phyloP scores from a whole-genome alignment of 2,888 invertebrate genomes.

The Oligia latruncula region DNA sequence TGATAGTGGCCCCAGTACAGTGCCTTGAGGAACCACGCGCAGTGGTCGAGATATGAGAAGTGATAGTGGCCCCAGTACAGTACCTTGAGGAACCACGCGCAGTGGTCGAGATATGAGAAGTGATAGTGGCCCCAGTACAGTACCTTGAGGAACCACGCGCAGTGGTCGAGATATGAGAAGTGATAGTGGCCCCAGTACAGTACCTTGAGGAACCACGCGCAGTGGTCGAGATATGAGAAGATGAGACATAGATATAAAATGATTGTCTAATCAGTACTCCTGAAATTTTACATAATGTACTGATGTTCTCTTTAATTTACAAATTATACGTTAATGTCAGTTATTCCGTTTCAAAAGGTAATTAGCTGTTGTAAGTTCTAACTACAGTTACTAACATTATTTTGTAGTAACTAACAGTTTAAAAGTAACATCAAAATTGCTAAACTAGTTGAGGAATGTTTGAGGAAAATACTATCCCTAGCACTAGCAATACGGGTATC shows the following conservation, averaged over 20 bases:
- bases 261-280: background rate
- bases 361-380: background rate
- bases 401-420: background rate
- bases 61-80: conserved; percentile 35
- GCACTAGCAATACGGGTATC: conserved; percentile 27
- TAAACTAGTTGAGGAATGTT: conserved; percentile 41
- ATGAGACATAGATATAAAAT: background rate
- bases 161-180: background rate
- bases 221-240: background rate
- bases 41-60: background rate
- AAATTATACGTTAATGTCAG: background rate
- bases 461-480: conserved; percentile 44
- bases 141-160: conserved; percentile 33
- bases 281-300: too few species aligned
- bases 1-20: conserved; percentile 35
- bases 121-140: conserved; percentile 35
- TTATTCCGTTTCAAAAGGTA: background rate
- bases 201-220: conserved; percentile 32
- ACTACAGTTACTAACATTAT: background rate
- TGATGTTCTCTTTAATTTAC: background rate
- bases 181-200: conserved; percentile 35
- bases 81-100: conserved; percentile 33
- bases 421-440: background rate
- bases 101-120: background rate
- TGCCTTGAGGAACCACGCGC: conserved; percentile 33